Evolutionary conservation across 1,140 invertebrate genomes (phyloP), one percentile per base, ranked within the genome.

Genomic region (Hetaerina americana): DNA sequence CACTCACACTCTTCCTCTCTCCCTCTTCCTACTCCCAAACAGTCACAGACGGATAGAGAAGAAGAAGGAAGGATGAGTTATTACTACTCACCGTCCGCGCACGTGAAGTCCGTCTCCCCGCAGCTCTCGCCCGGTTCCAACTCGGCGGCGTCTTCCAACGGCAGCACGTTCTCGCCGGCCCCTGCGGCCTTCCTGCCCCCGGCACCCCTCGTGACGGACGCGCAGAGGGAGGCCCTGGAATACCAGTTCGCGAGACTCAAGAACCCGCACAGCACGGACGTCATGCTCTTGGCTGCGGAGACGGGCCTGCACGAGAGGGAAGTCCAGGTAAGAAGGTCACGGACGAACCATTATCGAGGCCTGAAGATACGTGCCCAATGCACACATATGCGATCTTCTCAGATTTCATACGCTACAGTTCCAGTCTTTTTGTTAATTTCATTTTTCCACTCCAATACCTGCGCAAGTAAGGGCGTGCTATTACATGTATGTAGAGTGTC

Each of bases 231-330:
- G 70, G 79, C 81, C 69, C 77, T 85, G 24, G 82, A 84, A 40
- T 78, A 80, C 67, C 82, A 85, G 69, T 85, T 85, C 72, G 78
- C 78, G 66, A 82, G 80, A 71, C 80, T 82, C 22, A 84, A 83
- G 71, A 83, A 82, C 25, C 82, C 84, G n/a, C 80, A 85, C 72
- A 77, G 78, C 15, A 82, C 80, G 49, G 84, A 85, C 72, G 75
- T 85, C 28, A 80, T 84, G 15, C 79, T 85, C 5, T 74, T 85
- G 3, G 83, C 84, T 26, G 84, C 83, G 5, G 84, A 85, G 76
- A 84, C 82, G 5, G 84, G 83, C 22, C 78, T 85, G 15, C 77
- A 78, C 24, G 83, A 84, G 72, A 76, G 78, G 49, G 82, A 84
- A 66, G 84, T 85, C 24, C 80, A 84, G 76, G 84, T 85, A 74